These are phyloP conservation scores for Embiotoca jacksoni DNA, from an alignment of 2,113 vertebrate species.

Conservation along the genomic window DNA sequence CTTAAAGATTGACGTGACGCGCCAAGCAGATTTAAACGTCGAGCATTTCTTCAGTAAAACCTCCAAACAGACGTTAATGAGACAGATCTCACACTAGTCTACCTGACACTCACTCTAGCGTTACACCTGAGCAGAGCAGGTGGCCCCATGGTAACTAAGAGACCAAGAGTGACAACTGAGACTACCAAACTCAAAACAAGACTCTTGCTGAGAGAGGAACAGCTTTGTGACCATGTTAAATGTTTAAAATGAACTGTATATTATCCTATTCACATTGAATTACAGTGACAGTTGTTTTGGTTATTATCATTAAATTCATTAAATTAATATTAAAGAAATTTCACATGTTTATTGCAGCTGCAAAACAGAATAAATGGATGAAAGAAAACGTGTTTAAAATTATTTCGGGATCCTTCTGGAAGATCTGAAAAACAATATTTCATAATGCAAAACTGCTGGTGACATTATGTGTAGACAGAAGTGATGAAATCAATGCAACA, in stretches of 20 bases:
- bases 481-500: background rate
- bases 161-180: conserved; percentile 65
- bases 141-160: conserved; percentile 70
- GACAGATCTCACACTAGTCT: conserved; percentile 53
- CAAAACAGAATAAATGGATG: background rate
- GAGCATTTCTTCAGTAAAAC: conserved; percentile 22
- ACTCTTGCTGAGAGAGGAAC: background rate
- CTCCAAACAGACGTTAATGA: conserved; percentile 28
- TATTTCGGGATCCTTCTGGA: background rate
- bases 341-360: background rate
- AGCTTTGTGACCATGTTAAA: background rate
- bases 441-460: no score
- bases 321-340: background rate
- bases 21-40: conserved; percentile 28
- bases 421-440: no score
- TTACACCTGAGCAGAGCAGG: conserved; percentile 70
- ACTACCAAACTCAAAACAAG: conserved; percentile 31
- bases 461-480: no score
- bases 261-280: background rate
- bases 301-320: background rate
- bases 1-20: background rate
- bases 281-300: background rate
- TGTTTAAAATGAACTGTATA: background rate
- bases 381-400: background rate
- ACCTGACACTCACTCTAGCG: conserved; percentile 72